phyloP scores from a whole-genome alignment of 2,113 vertebrate genomes.

The Paramormyrops kingsleyae region DNA sequence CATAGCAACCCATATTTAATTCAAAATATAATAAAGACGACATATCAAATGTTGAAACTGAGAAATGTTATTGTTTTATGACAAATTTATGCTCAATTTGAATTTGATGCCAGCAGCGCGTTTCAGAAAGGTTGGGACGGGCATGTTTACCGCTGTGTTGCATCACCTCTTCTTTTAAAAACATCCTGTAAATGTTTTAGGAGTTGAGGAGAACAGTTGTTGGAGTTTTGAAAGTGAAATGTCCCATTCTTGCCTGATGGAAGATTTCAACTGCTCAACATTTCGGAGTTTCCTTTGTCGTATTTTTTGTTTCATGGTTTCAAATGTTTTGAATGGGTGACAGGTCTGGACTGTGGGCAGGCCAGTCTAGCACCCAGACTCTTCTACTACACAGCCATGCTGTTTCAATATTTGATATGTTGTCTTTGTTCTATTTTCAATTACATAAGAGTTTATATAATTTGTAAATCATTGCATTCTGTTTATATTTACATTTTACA shows the following conservation, averaged over 20 bases:
- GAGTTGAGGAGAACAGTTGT: neutral
- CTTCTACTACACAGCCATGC: neutral
- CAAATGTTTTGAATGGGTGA: neutral
- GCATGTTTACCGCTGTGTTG: neutral
- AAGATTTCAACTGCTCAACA: neutral
- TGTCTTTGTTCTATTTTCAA: neutral
- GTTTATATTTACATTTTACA: neutral
- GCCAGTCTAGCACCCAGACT: neutral
- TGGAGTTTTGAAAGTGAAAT: neutral
- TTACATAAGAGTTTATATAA: neutral
- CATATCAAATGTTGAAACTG: neutral
- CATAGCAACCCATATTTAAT: neutral
- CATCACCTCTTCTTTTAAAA: neutral
- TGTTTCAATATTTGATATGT: neutral
- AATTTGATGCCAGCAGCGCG: neutral
- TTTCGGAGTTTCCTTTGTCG: neutral
- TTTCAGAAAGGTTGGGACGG: neutral
- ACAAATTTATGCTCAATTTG: neutral
- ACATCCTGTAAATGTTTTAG: neutral
- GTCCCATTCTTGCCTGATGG: neutral
- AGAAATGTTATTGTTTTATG: neutral
- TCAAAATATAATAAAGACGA: neutral
- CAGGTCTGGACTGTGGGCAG: neutral
- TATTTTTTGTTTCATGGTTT: neutral
- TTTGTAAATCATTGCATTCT: neutral